A percentile compares a stretch with the other conserved stretches of the same genome.
These are phyloP conservation scores for Cheilinus undulatus DNA, from an alignment of 2,113 vertebrate species.

Conservation along the genomic window DNA sequence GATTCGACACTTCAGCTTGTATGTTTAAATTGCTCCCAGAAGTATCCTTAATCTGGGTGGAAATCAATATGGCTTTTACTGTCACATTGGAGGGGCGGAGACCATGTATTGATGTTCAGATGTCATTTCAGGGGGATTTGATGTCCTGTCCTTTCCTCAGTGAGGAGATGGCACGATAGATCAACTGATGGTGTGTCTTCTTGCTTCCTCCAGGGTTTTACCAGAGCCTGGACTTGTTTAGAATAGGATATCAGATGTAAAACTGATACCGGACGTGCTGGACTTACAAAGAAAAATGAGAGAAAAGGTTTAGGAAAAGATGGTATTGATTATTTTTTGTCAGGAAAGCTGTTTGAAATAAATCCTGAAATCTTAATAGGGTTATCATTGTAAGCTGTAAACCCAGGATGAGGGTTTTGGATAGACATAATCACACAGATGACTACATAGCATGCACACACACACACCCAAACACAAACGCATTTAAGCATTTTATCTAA, in stretches of 20 bases:
- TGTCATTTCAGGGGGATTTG: slow-evolving; percentile 80
- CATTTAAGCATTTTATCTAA: slow-evolving; percentile 49
- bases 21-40: slow-evolving; percentile 85
- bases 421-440: slow-evolving; percentile 20
- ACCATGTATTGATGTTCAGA: slow-evolving; percentile 81
- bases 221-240: slow-evolving; percentile 34
- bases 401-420: slow-evolving; percentile 8
- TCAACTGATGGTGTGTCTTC: slow-evolving; percentile 60
- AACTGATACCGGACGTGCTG: slow-evolving; percentile 47
- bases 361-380: slow-evolving; percentile 63
- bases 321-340: slow-evolving; percentile 59
- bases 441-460: background rate
- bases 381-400: slow-evolving; percentile 64
- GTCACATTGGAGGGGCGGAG: slow-evolving; percentile 76
- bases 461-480: slow-evolving; percentile 13
- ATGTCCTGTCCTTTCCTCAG: slow-evolving; percentile 70
- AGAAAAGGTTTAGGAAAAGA: slow-evolving; percentile 53
- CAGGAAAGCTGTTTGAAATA: slow-evolving; percentile 69
- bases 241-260: slow-evolving; percentile 41
- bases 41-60: slow-evolving; percentile 81
- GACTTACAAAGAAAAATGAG: slow-evolving; percentile 51
- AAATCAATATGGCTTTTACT: slow-evolving; percentile 86
- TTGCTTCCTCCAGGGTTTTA: slow-evolving; percentile 67
- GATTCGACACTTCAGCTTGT: slow-evolving; percentile 76
- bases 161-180: slow-evolving; percentile 65